These are phyloP conservation scores for Brachionus rubens DNA, from an alignment of 1,140 invertebrate species.

Conservation along the genomic window DNA sequence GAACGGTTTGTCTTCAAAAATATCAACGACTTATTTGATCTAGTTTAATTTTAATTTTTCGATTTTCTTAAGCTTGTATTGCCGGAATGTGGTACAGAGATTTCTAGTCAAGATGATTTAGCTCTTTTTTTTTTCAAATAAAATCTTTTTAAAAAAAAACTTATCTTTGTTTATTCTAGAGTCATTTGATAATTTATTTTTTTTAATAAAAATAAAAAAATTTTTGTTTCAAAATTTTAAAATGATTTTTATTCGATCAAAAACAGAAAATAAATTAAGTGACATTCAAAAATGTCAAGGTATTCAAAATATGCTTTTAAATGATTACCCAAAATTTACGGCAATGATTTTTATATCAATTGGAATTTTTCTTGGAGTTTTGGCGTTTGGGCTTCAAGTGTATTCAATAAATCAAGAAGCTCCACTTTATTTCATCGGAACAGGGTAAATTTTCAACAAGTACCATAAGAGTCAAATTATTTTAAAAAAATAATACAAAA, in stretches of 20 bases:
- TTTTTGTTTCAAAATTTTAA: neutral
- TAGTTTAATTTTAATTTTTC: constrained; percentile 1
- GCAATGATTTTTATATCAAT: neutral
- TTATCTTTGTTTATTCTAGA: neutral
- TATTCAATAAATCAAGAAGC: neutral
- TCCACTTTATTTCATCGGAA: constrained; percentile 1
- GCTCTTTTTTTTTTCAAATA: neutral
- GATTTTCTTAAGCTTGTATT: constrained; percentile 6
- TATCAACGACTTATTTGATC: neutral
- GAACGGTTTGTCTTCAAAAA: constrained; percentile 64
- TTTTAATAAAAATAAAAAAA: too few relatives aligned
- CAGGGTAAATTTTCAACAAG: neutral
- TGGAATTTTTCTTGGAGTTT: neutral
- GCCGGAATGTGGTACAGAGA: constrained; percentile 18
- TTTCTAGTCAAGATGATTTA: neutral
- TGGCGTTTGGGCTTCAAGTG: neutral
- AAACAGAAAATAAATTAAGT: constrained; percentile 3
- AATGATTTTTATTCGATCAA: constrained; percentile 16
- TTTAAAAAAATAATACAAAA: neutral
- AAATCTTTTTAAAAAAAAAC: neutral
- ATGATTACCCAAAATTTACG: neutral
- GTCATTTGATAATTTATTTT: neutral
- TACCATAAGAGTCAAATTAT: too few relatives aligned
- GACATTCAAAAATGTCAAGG: neutral
- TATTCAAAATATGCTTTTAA: neutral